A percentile compares a stretch with the other conserved stretches of the same genome.
These are phyloP conservation scores for Tokudaia muenninki DNA, from an alignment of 2,797 vertebrate species.

Conservation along the genomic window DNA sequence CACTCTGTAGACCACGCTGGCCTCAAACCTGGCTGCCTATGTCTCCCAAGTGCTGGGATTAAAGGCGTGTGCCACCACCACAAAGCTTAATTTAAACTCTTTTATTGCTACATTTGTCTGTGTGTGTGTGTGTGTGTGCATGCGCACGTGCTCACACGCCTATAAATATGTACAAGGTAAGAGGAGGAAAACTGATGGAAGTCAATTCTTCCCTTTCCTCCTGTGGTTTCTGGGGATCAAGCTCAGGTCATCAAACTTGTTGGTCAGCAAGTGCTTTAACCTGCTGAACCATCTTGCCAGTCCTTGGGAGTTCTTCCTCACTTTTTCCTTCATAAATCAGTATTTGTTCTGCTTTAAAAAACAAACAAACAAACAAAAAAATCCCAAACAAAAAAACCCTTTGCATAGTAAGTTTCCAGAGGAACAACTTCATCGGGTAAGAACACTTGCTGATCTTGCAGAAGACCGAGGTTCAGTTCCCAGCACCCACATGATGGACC, in stretches of 20 bases:
- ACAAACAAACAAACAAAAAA: background rate
- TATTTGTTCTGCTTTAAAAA: background rate
- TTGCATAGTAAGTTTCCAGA: constrained; percentile 9
- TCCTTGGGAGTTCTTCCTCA: background rate
- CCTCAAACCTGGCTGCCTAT: no score
- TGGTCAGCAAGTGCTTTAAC: background rate
- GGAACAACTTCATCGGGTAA: background rate
- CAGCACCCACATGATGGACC: background rate
- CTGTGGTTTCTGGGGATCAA: background rate
- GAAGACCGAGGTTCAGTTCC: background rate
- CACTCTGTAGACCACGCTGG: no score
- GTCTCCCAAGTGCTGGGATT: no score
- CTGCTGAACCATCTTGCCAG: background rate
- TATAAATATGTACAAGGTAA: no score
- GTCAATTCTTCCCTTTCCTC: background rate
- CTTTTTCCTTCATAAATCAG: background rate
- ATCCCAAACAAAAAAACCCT: background rate
- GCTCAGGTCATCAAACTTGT: no score
- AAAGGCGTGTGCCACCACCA: no score
- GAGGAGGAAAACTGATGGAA: no score
- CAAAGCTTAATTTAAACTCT: no score
- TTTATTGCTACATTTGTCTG: no score
- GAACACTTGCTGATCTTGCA: background rate
- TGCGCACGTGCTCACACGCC: no score
- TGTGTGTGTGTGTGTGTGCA: no score